Base-by-base conservation (phyloP, 2,888 invertebrate genomes). In the Mayetiola destructor region DNA sequence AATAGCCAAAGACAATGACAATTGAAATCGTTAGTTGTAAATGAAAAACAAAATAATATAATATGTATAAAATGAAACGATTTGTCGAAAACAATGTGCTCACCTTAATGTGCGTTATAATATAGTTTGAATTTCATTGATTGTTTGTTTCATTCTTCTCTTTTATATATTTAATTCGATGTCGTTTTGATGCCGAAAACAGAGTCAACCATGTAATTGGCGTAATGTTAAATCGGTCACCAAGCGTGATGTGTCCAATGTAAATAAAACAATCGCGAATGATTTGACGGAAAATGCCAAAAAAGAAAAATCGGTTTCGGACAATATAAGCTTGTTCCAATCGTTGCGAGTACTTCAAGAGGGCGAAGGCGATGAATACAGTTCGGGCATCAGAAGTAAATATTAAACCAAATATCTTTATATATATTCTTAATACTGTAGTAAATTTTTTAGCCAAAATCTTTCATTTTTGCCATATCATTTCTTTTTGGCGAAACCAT, bases 131-230 rank as follows among this genome's bases (percentile, higher is more conserved):
- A 36, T 36, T 36, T 12, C n/a, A 16, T 36, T 32, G 32, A 32
- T 32, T 6, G 32, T 9, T 14, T 12, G 37, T 37, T 12, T 12
- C 37, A 40, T 20, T 9, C 10, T 23, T 14, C 14, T 23, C 12
- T 4, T 3, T 48, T 27, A n/a, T 2, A 27, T 48, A 27, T 27
- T 48, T 27, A 18, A n/a, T 10, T 23, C 9, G 10, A 39, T 16
- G 2, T 12, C 3, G 3, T 12, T 42, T 42, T 4, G 42, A 14
- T 9, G 21, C 3, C 23, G 2, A 3, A 12, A 67, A 30, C 73
- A 92, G 91, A 89, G 88, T 61, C 91, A 92, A 72, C 88, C 90
- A 1, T 92, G 92, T 66, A 90, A 92, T 70, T 91, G 92, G 92
- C 81, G 91, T 60, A 91, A 90, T 66, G 81, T 89, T 62, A 90